Evolutionary conservation across 1,140 invertebrate genomes (phyloP), one percentile per base, ranked within the genome.

Genomic region (Papilio aristodemus): DNA sequence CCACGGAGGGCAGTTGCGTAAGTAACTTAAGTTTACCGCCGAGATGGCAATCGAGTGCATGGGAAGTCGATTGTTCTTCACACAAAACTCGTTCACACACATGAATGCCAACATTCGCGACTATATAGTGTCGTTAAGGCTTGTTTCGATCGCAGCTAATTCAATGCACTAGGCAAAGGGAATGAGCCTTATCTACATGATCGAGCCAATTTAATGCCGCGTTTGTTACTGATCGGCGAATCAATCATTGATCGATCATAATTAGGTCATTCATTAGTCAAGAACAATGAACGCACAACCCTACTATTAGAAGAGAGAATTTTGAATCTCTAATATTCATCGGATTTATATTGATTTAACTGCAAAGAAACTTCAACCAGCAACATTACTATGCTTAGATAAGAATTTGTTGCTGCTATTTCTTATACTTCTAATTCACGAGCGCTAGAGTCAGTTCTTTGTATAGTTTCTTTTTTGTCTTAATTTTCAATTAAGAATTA

Each of bases 31-130:
- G 78, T 84, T 84, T 79, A 83, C 76, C 70, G 69, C 76, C 73
- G 72, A 71, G 85, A 87, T 87, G 84, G 80, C 86, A 88, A 90
- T 90, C 85, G 79, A 70, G 80, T 85, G 84, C 80, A 86, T 90
- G 88, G 80, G 88, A 90, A 89, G 68, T 69, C 68, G 50, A 90
- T 90, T 90, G 88, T 90, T 81, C 43, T 66, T 66, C 38, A 43
- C 46, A 78, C 79, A 77, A 80, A 82, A 79, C 75, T 74, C 71
- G 79, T 90, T 90, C 86, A 83, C 88, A 90, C 85, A 90, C 85
- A 79, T 84, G 85, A 84, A 87, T 85, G 76, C 81, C 75, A 77
- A 74, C 81, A 75, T 86, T 82, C 79, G 78, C 43, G 73, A 69
- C 78, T 79, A 71, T 78, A 67, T 71, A n/a, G n/a, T 73, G 76